phyloP scores from a whole-genome alignment of 2,888 invertebrate species.

The Andrena camellia region DNA sequence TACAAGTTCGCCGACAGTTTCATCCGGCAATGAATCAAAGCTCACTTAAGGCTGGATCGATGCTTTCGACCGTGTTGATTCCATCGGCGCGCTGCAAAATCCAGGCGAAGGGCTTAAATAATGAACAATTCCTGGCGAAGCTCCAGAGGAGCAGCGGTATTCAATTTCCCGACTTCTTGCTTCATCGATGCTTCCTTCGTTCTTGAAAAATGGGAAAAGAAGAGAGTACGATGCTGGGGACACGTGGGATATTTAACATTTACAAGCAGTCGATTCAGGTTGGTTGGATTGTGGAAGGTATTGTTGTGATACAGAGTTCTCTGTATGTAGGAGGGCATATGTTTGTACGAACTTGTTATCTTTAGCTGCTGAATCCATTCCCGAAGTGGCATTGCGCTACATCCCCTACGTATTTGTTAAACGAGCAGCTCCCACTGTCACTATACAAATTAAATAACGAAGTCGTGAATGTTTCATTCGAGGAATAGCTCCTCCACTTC shows the following conservation, averaged over 20 bases:
- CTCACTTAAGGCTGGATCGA: slow-evolving; percentile 6
- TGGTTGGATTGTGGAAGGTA: no score
- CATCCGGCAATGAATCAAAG: slow-evolving; percentile 37
- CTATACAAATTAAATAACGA: background rate
- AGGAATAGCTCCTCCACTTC: background rate
- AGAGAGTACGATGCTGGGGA: background rate
- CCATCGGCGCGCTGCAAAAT: background rate
- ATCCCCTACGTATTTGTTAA: background rate
- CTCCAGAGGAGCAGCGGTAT: slow-evolving; percentile 21
- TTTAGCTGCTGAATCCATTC: background rate
- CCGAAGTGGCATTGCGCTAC: background rate
- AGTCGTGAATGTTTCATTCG: slow-evolving; percentile 13
- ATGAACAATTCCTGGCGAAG: slow-evolving; percentile 37
- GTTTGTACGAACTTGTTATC: background rate
- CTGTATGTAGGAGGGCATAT: background rate
- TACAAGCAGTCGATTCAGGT: no score
- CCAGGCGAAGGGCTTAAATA: slow-evolving; percentile 29
- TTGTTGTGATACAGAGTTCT: no score
- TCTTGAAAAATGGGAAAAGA: background rate
- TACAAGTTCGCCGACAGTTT: slow-evolving; percentile 18
- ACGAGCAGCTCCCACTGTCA: background rate
- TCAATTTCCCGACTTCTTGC: slow-evolving; percentile 23
- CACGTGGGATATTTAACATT: background rate
- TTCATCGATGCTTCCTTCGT: background rate
- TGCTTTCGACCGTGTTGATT: slow-evolving; percentile 3